Evolutionary conservation across 2,797 vertebrate genomes (phyloP), one percentile per base, ranked within the genome.

Genomic region (Chelmon rostratus): DNA sequence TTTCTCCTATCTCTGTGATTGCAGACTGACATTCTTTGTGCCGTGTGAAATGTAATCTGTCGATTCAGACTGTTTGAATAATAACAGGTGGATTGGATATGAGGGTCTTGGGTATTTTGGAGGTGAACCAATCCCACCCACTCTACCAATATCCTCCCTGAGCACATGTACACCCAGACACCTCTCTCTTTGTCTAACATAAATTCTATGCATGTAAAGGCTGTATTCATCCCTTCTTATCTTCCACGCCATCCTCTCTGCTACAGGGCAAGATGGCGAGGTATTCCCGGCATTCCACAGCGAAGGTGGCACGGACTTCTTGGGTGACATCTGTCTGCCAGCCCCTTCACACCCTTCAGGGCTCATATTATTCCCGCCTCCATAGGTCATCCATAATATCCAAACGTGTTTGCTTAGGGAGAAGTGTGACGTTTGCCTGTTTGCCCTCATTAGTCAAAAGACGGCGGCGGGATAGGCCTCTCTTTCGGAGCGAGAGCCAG

Each of bases 361-460:
- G 68, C 76, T 69, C 18, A 19, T 81, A 79, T 89, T 88, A 87
- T 92, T 93, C 84, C 84, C 87, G 72, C 84, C 79, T 83, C 73
- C 75, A 37, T 73, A 86, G 90, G 90, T 93, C 90, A 89, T 94
- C 87, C 89, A 90, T 91, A 91, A 92, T 79, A 86, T 84, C 89
- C 81, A 88, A 83, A 86, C 80, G 86, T 94, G 91, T 94, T 95
- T 94, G 88, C 90, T 91, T 86, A 86, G 83, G 85, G 87, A 88
- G 82, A 89, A 82, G 78, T 78, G 81, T 89, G 89, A 87, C 85
- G 70, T 90, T 86, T 64, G 86, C 73, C 86, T 91, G 90, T 95
- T 94, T 94, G 92, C 71, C 38, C 89, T 88, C 93, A 94, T 95
- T 93, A 88, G 85, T 94, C 91, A 94, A 91, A 89, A 78, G 73